A percentile compares a stretch with the other conserved stretches of the same genome.
These are phyloP conservation scores for Allacma fusca DNA, from an alignment of 2,888 invertebrate species.

Conservation along the genomic window DNA sequence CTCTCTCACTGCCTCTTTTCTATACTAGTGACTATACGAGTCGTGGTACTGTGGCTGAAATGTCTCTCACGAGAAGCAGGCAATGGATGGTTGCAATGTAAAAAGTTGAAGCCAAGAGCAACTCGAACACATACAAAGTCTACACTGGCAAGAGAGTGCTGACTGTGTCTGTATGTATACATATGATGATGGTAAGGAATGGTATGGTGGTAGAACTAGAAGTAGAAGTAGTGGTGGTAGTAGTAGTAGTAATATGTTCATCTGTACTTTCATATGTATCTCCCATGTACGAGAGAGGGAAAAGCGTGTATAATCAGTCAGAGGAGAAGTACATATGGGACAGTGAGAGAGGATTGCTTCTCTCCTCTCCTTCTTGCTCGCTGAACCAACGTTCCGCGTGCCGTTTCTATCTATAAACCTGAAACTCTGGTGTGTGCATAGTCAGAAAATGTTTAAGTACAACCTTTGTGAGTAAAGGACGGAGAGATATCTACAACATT, in stretches of 20 bases:
- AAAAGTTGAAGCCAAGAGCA: slow-evolving; percentile 39
- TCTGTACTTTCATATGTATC: too few species aligned
- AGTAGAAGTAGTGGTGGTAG: neutral
- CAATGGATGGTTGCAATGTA: slow-evolving; percentile 35
- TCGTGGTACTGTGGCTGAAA: slow-evolving; percentile 4
- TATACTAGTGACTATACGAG: neutral
- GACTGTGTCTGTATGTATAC: neutral
- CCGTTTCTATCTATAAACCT: slow-evolving; percentile 23
- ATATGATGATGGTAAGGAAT: too few species aligned
- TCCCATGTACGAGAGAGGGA: too few species aligned
- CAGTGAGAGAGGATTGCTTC: slow-evolving; percentile 20
- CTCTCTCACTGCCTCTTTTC: neutral
- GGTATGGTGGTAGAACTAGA: neutral
- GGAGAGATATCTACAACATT: slow-evolving; percentile 1
- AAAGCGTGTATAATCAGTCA: neutral
- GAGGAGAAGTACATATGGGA: neutral
- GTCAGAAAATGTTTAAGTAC: neutral
- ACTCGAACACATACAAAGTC: slow-evolving; percentile 1
- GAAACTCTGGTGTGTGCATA: neutral
- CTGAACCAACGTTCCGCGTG: slow-evolving; percentile 30
- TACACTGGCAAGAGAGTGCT: neutral
- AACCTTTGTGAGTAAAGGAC: neutral
- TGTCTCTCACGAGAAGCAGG: slow-evolving; percentile 29
- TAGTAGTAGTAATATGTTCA: too few species aligned
- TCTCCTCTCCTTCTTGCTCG: slow-evolving; percentile 8